Evolutionary conservation across 1,140 invertebrate genomes (phyloP), one percentile per base, ranked within the genome.

Genomic region (Cydia splendana): DNA sequence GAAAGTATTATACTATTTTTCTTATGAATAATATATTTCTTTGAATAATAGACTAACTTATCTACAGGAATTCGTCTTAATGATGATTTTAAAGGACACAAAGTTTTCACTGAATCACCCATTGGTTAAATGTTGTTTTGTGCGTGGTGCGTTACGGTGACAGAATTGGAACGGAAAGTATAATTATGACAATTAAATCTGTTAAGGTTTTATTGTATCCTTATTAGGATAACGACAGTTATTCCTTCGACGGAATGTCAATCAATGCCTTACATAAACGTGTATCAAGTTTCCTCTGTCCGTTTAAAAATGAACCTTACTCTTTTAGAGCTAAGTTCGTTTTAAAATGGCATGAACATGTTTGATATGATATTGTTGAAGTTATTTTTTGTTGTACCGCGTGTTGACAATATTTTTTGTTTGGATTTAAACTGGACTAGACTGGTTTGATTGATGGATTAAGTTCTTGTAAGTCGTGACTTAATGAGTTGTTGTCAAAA

Each of bases 151-250:
- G 12, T 57, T 79, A 65, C 38, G 80, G 89, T 87, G 85, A 88
- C 79, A 84, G 77, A 80, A 85, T 78, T 78, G 78, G 84, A 85
- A 88, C 87, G 83, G 79, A 82, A 80, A 77, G 81, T 10, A 62
- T 90, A 90, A 89, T 89, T 85, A 86, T 85, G 86, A 85, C 87
- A 88, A 90, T 91, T 91, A 90, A 87, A 85, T 88, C 88, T 82
- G 85, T 88, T 89, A 88, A 88, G 81, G 85, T 82, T 87, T 89
- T 90, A 89, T 89, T 91, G 85, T 84, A 67, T 71, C 84, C 86
- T 80, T 87, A 85, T 90, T 87, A 81, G 84, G 82, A 84, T 18
- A 24, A 62, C 38, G 20, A 74, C 73, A 74, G 42, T 74, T 74
- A 74, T 28, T 7, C 20, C 15, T 34, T 38, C n/a, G 67, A 42